Percentiles rank a stretch among this genome's conserved stretches.
Evolutionary conservation across 2,113 vertebrate species (phyloP).

Genomic region (Anhinga anhinga): DNA sequence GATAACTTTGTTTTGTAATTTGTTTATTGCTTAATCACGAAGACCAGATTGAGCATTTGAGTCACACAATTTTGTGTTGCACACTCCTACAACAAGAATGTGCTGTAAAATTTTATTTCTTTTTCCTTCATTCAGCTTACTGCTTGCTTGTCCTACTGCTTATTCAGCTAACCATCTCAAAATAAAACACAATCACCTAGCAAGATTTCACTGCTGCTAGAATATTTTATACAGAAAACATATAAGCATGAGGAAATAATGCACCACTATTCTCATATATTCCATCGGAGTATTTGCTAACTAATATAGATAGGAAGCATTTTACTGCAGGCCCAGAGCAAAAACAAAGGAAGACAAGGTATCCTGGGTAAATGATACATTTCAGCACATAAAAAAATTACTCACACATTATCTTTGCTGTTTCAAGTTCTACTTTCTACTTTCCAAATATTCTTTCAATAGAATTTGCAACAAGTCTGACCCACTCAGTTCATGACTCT

Average conservation of each 20-base stretch:
- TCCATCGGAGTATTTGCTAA: neutral
- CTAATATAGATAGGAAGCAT: slow-evolving; percentile 56
- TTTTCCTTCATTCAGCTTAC: slow-evolving; percentile 45
- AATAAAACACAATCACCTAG: slow-evolving; percentile 10
- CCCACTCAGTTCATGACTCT: neutral
- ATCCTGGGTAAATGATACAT: slow-evolving; percentile 1
- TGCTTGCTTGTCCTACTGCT: slow-evolving; percentile 36
- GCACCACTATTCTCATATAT: neutral
- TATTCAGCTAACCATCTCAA: slow-evolving; percentile 48
- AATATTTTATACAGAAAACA: slow-evolving; percentile 41
- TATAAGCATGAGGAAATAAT: slow-evolving; percentile 35
- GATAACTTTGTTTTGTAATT: slow-evolving; percentile 46
- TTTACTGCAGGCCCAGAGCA: slow-evolving; percentile 51
- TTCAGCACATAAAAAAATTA: neutral
- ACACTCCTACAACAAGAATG: slow-evolving; percentile 33
- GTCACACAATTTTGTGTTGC: slow-evolving; percentile 39
- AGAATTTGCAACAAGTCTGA: neutral
- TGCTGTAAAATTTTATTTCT: slow-evolving; percentile 52
- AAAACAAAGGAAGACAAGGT: slow-evolving; percentile 59
- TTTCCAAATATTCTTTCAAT: neutral
- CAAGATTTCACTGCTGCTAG: neutral
- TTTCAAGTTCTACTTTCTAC: neutral
- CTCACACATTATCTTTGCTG: neutral
- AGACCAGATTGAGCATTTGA: slow-evolving; percentile 45
- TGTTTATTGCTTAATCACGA: slow-evolving; percentile 49